These are phyloP conservation scores for Agrotis segetum DNA, from an alignment of 2,888 invertebrate genomes.

Conservation along the genomic window DNA sequence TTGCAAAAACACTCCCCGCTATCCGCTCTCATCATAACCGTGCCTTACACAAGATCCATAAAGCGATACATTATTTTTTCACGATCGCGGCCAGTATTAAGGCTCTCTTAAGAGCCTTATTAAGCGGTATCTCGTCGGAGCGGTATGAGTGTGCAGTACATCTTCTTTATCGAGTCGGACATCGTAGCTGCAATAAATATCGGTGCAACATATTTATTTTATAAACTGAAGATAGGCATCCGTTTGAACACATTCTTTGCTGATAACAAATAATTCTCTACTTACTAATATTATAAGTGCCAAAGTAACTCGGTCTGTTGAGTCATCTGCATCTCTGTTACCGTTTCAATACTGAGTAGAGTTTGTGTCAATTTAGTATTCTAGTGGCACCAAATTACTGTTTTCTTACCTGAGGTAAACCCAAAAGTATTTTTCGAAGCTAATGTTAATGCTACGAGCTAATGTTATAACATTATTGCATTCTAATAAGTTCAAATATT, in stretches of 20 bases:
- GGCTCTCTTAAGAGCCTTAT: slow-evolving; percentile 61
- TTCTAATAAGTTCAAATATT: no score
- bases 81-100: slow-evolving; percentile 37
- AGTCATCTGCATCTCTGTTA: no score
- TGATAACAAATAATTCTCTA: slow-evolving; percentile 10
- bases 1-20: slow-evolving; percentile 6
- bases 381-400: no score
- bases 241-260: slow-evolving; percentile 11
- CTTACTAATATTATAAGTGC: neutral
- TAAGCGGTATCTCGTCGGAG: slow-evolving; percentile 54
- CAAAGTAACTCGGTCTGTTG: no score
- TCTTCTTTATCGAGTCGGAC: slow-evolving; percentile 52
- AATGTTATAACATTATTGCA: no score
- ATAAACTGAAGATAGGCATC: slow-evolving; percentile 33
- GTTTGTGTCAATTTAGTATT: no score
- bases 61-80: slow-evolving; percentile 54
- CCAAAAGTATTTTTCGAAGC: no score
- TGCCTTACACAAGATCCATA: slow-evolving; percentile 35
- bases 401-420: no score
- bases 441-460: no score
- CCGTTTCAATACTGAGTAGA: no score
- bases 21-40: slow-evolving; percentile 9
- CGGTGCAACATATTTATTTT: slow-evolving; percentile 42
- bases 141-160: slow-evolving; percentile 29
- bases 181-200: slow-evolving; percentile 49